phyloP scores from a whole-genome alignment of 2,888 invertebrate genomes.

The Argyresthia albistria region DNA sequence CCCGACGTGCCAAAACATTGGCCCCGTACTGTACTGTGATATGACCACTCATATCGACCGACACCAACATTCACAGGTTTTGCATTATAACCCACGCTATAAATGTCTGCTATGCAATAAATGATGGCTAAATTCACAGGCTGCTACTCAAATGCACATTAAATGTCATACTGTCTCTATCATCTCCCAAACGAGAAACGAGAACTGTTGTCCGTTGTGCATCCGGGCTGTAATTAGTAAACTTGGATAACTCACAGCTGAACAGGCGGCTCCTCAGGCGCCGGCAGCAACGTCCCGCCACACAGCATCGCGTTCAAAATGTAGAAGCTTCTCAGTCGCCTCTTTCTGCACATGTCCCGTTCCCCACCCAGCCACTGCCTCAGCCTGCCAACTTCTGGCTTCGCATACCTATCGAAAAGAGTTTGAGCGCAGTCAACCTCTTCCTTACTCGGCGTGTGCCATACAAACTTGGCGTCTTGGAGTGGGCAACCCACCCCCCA shows the following conservation, averaged over 20 bases:
- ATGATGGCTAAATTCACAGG: too few relatives aligned
- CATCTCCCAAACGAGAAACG: too few relatives aligned
- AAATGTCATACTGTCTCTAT: too few relatives aligned
- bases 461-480: slow-evolving; percentile 76
- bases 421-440: slow-evolving; percentile 79
- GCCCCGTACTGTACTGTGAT: too few relatives aligned
- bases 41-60: too few relatives aligned
- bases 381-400: slow-evolving; percentile 75
- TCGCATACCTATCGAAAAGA: slow-evolving; percentile 76
- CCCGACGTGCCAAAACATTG: too few relatives aligned
- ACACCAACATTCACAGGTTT: too few relatives aligned
- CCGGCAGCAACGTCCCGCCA: slow-evolving; percentile 76
- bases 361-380: slow-evolving; percentile 68
- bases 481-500: slow-evolving; percentile 85
- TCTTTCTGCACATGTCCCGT: slow-evolving; percentile 72
- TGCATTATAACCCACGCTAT: too few relatives aligned
- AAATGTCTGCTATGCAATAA: too few relatives aligned
- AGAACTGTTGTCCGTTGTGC: too few relatives aligned
- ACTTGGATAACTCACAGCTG: slow-evolving; percentile 56
- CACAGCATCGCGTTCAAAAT: slow-evolving; percentile 78
- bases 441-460: slow-evolving; percentile 82
- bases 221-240: too few relatives aligned
- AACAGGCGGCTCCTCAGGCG: slow-evolving; percentile 76
- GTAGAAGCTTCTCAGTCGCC: slow-evolving; percentile 77
- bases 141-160: too few relatives aligned